Evolutionary conservation across 2,797 vertebrate species (phyloP).

Genomic region (Anguilla marmorata): DNA sequence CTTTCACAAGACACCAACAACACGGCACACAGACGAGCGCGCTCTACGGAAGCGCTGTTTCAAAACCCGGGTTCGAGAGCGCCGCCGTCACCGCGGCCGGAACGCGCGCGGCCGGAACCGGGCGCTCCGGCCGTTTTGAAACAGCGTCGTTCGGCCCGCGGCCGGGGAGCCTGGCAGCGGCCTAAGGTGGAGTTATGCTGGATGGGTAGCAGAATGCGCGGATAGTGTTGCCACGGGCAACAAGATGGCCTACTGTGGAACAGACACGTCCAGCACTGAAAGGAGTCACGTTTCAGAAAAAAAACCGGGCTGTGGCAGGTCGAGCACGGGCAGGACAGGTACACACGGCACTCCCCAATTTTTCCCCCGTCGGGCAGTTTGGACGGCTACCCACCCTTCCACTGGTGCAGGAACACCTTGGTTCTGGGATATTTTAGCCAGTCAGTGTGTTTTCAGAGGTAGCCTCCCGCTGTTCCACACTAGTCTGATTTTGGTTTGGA

Average conservation of each 20-base stretch:
- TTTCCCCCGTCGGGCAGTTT: not conserved
- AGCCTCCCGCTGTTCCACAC: constrained; percentile 26
- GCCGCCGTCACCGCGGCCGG: not conserved
- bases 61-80: not conserved
- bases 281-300: not conserved
- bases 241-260: constrained; percentile 30
- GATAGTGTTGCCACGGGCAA: not conserved
- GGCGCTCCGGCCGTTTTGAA: not conserved
- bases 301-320: not conserved
- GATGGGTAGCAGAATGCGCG: constrained; percentile 12
- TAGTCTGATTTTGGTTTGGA: constrained; percentile 1
- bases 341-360: not conserved
- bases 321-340: not conserved
- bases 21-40: not conserved
- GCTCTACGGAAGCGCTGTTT: constrained; percentile 14
- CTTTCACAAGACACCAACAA: not conserved
- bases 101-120: not conserved
- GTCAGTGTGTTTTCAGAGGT: not conserved
- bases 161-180: not conserved
- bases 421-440: constrained; percentile 4
- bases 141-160: not conserved
- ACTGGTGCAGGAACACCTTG: constrained; percentile 7
- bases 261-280: constrained; percentile 19
- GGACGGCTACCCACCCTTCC: not conserved
- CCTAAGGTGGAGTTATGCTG: not conserved